Conservation (phyloP, 2,888 invertebrate species). For the Idaea straminata region DNA sequence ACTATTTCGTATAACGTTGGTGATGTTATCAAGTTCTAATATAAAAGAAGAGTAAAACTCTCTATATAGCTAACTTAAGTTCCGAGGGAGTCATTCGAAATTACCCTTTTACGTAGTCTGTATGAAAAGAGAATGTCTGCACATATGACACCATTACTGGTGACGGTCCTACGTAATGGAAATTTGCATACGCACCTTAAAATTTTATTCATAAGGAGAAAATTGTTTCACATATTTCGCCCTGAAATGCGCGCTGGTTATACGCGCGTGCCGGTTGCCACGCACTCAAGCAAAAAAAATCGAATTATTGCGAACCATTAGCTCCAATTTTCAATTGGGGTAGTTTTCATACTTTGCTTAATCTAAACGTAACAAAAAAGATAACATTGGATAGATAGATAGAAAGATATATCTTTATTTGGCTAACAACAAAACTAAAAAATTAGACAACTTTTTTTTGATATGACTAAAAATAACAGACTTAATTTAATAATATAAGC, state of each 20-base stretch:
- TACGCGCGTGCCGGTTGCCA: slow-evolving; percentile 19
- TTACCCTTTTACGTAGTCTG: slow-evolving; percentile 55
- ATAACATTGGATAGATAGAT: no score
- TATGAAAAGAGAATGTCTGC: slow-evolving; percentile 66
- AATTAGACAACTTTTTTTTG: no score
- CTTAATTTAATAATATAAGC: no score
- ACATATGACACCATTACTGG: slow-evolving; percentile 68
- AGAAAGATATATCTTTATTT: no score
- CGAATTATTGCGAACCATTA: slow-evolving; percentile 63
- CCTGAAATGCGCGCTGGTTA: slow-evolving; percentile 25
- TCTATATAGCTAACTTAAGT: slow-evolving; percentile 35
- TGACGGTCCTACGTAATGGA: slow-evolving; percentile 68
- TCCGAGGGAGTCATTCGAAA: slow-evolving; percentile 45
- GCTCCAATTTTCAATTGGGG: no score
- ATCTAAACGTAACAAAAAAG: no score
- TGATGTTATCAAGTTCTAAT: slow-evolving; percentile 6
- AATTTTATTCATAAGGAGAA: slow-evolving; percentile 78
- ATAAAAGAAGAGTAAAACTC: slow-evolving; percentile 24
- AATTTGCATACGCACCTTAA: slow-evolving; percentile 77
- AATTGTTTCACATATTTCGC: slow-evolving; percentile 69
- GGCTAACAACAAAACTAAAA: no score
- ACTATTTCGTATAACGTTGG: neutral
- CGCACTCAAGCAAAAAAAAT: slow-evolving; percentile 66
- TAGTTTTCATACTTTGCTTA: no score
- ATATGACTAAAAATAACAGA: no score